Base-by-base conservation (phyloP, 2,797 vertebrate genomes). In the Peromyscus aztecus region DNA sequence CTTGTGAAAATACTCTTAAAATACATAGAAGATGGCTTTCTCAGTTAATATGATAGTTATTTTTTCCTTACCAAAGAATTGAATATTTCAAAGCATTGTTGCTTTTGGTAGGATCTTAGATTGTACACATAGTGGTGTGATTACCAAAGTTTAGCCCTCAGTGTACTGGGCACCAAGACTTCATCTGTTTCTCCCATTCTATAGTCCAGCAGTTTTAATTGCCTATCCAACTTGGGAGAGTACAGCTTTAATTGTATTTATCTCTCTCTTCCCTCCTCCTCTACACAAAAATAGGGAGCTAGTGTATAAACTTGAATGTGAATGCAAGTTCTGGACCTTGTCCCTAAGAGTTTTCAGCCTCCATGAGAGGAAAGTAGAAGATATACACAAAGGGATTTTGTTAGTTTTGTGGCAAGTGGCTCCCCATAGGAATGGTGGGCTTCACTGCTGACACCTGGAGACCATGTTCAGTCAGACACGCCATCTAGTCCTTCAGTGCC, bases 1-100 rank as follows among this genome's bases (percentile, higher is more conserved):
- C 52, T 81, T 96, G 52, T 76, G 63, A 63, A 96, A 76, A 34
- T 67, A 4, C 65, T 29, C 80, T 82, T 78, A 57, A 89, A 91
- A 52, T 85, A 34, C 29, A 65, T 91, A 91, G 84, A 91, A 88
- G n/a, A 86, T 75, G 29, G 24, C 12, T 73, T 83, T 76, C 21
- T 91, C 61, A 92, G 65, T 49, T 95, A 95, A 80, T 92, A 69
- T 43, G 61, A 88, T 73, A 52, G 29, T 23, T 91, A 6, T 69
- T 94, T 90, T 94, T 88, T 55, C 34, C 34, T 46, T 75, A 89
- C 7, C 49, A 91, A 86, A 61, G 90, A 94, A 95, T 94, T 76
- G 12, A 92, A 14, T 78, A 63, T 96, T 92, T 91, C 80, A 93
- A 61, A 90, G 73, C 43, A 92, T 14, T 88, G 19, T 91, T 94